Base-by-base conservation (phyloP, 2,797 vertebrate genomes). In the Loris lydekkerianus region DNA sequence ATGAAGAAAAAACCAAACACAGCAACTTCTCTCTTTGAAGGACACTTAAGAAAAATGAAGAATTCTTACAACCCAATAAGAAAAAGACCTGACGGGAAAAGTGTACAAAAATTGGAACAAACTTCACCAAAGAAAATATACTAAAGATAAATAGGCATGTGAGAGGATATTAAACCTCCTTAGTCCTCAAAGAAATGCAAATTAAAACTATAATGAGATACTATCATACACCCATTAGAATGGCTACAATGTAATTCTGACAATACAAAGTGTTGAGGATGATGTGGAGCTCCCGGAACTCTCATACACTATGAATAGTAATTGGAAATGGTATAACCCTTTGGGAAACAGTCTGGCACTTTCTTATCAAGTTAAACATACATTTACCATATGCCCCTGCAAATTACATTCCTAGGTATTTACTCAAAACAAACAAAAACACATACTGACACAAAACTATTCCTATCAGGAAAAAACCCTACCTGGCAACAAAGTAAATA, bases 1-100 rank as follows among this genome's bases (percentile, higher is more conserved):
- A 83, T 27, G 11, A 70, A 40, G 1, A 37, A 23, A 72, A 63
- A 49, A 34, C 6, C 6, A 53, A 53, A 53, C 49, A 27, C 31
- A 23, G 11, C 29, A 43, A 27, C 10, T 34, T 72, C 83, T 89
- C n/a, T 86, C 58, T 75, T 70, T 83, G 72, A 80, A 85, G 85
- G 67, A 78, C 14, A 80, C 53, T 63, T 73, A 70, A 40, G 18
- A 90, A 95, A 95, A 91, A 80, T 11, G 29, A 80, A 82, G 40
- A 70, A 77, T 21, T 9, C 46, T 61, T 82, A 63, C 14, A 82
- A n/a, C 25, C 46, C 40, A 63, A 20, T 67, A 40, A 49, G 65
- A 65, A 90, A 83, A 92, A 37, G 34, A 84, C 11, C 14, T 93
- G n/a, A 67, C 56, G 31, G 53, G 37, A 75, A 86, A 86, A 63